Conservation (phyloP, 2,797 vertebrate genomes). For the Ceyx erithaca region DNA sequence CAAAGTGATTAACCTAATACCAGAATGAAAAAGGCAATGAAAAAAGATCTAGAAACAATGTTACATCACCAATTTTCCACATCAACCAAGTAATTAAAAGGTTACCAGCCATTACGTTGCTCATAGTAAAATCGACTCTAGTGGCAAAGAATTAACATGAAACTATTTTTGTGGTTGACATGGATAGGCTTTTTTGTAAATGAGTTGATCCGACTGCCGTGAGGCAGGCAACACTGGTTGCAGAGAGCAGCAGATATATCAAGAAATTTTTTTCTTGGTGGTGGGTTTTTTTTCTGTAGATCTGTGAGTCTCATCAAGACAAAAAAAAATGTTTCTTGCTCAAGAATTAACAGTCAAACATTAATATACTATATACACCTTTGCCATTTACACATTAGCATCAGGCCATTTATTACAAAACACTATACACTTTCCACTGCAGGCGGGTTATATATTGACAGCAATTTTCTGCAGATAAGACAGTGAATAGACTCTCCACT, state of each 20-base stretch:
- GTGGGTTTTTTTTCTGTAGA: constrained; percentile 80
- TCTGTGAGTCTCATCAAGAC: constrained; percentile 93
- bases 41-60: constrained; percentile 94
- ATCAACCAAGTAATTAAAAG: constrained; percentile 95
- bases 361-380: constrained; percentile 99
- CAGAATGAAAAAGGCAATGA: constrained; percentile 97
- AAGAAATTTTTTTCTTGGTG: constrained; percentile 82
- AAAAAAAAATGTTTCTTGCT: constrained; percentile 90
- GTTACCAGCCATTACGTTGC: constrained; percentile 89
- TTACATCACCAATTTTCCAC: constrained; percentile 96
- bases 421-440: constrained; percentile 97
- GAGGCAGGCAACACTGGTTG: constrained; percentile 93
- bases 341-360: constrained; percentile 99
- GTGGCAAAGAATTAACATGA: constrained; percentile 89
- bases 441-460: constrained; percentile 91
- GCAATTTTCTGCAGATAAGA: constrained; percentile 92
- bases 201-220: constrained; percentile 89
- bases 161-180: constrained; percentile 89
- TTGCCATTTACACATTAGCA: constrained; percentile 96
- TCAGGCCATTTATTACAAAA: constrained; percentile 96
- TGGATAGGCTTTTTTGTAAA: constrained; percentile 87
- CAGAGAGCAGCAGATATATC: constrained; percentile 93
- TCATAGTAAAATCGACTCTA: constrained; percentile 91
- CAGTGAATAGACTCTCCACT: constrained; percentile 92
- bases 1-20: constrained; percentile 93